A percentile compares a stretch with the other conserved stretches of the same genome.
Conservation (phyloP, 2,797 vertebrate genomes). For the Pseudomugil gertrudae region DNA sequence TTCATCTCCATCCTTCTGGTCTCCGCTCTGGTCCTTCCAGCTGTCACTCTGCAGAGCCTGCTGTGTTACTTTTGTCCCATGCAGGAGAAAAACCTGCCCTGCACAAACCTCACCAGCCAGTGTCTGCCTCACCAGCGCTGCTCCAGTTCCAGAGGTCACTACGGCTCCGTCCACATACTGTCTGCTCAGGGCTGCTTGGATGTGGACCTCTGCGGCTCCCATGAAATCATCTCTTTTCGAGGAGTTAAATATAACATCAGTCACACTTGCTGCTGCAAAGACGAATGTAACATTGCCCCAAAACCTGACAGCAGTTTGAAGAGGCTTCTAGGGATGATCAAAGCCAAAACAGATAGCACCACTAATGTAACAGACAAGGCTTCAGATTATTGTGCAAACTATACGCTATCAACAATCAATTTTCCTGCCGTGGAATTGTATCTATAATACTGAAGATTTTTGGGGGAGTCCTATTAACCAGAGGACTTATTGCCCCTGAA, state of each 20-base stretch:
- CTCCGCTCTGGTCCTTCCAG: conserved; percentile 31
- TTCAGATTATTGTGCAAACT: conserved; percentile 58
- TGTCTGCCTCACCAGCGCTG: conserved; percentile 69
- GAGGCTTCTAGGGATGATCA: conserved; percentile 41
- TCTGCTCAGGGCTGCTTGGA: conserved; percentile 73
- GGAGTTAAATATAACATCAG: conserved; percentile 57
- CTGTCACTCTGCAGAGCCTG: conserved; percentile 39
- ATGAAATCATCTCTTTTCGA: conserved; percentile 10
- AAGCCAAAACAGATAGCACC: neutral
- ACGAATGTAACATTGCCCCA: conserved; percentile 58
- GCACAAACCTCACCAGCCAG: conserved; percentile 48
- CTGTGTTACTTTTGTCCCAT: conserved; percentile 71
- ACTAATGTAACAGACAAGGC: neutral
- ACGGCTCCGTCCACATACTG: conserved; percentile 54
- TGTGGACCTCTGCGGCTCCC: conserved; percentile 51
- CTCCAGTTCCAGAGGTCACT: conserved; percentile 58
- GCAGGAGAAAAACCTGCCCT: conserved; percentile 48
- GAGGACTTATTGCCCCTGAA: neutral
- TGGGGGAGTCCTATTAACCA: conserved; percentile 41
- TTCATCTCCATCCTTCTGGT: conserved; percentile 38
- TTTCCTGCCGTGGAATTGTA: neutral
- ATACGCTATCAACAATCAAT: conserved; percentile 14
- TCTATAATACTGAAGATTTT: neutral
- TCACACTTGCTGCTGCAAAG: conserved; percentile 73
- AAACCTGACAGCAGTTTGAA: conserved; percentile 29